phyloP scores from a whole-genome alignment of 2,888 invertebrate species.

The Linnaemya tessellans region DNA sequence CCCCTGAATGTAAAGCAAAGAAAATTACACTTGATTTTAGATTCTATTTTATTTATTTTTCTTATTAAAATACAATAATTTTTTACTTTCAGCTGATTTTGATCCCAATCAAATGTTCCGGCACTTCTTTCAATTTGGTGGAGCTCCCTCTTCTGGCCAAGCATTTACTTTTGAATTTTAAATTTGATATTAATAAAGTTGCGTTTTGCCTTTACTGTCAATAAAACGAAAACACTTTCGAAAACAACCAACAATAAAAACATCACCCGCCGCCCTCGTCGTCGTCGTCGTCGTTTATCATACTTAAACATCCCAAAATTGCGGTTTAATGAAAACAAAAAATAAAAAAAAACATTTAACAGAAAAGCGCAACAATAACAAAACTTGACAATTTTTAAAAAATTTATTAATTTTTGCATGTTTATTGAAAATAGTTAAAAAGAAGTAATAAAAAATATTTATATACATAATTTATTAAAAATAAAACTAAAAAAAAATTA shows the following conservation, averaged over 20 bases:
- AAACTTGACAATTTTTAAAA: background rate
- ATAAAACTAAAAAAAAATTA: constrained; percentile 20
- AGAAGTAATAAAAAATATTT: constrained; percentile 11
- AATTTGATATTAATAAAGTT: constrained; percentile 65
- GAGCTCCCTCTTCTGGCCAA: constrained; percentile 85
- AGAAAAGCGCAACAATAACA: constrained; percentile 44
- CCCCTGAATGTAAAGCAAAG: too few relatives aligned
- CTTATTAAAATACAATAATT: too few relatives aligned
- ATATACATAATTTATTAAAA: constrained; percentile 27
- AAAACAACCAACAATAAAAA: constrained; percentile 38
- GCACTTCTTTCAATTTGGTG: constrained; percentile 89
- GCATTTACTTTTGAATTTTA: constrained; percentile 81
- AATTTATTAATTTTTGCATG: constrained; percentile 58
- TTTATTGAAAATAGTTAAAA: constrained; percentile 43
- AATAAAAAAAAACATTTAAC: constrained; percentile 3
- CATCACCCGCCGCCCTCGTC: constrained; percentile 64
- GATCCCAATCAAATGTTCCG: constrained; percentile 94
- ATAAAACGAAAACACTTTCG: constrained; percentile 9
- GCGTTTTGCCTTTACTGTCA: constrained; percentile 55
- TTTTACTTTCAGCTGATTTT: constrained; percentile 86
- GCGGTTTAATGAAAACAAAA: constrained; percentile 26
- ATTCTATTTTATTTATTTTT: too few relatives aligned
- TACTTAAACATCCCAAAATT: constrained; percentile 20
- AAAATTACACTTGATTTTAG: too few relatives aligned
- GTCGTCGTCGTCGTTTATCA: constrained; percentile 40